Conservation (phyloP, 2,797 vertebrate species). For the Cossypha dichroa region DNA sequence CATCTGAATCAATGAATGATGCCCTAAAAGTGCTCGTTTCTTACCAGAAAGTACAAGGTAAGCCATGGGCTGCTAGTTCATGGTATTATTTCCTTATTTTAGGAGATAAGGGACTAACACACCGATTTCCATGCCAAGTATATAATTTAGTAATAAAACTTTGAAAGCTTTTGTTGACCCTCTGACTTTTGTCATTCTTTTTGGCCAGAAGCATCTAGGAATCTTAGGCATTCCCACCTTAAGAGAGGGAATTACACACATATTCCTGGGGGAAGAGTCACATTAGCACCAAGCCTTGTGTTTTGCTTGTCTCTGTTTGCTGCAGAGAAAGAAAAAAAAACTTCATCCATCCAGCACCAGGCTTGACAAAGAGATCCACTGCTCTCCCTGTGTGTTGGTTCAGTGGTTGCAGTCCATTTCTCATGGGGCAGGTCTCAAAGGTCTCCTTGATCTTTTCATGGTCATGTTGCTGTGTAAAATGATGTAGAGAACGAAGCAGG, state of each 20-base stretch:
- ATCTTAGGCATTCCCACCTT: not conserved
- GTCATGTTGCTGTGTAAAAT: not conserved
- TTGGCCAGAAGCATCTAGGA: not conserved
- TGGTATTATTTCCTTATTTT: not conserved
- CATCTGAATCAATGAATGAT: not conserved
- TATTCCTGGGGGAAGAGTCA: not conserved
- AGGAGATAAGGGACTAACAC: not conserved
- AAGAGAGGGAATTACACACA: not conserved
- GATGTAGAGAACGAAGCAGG: not conserved
- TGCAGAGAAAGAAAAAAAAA: not conserved
- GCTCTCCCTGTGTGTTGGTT: not conserved
- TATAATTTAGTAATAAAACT: not conserved
- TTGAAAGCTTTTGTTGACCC: not conserved
- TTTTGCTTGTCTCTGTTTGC: not conserved
- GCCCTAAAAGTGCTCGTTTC: not conserved
- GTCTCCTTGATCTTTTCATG: not conserved
- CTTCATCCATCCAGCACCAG: not conserved
- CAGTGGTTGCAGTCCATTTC: not conserved
- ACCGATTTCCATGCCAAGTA: not conserved
- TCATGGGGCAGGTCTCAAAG: not conserved
- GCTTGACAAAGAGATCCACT: not conserved
- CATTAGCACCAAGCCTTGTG: not conserved
- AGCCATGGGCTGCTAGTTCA: not conserved
- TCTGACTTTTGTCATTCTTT: not conserved
- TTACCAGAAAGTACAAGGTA: not conserved